A percentile compares a stretch with the other conserved stretches of the same genome.
Evolutionary conservation across 2,113 vertebrate genomes (phyloP).

Genomic region (Odocoileus hemionus): DNA sequence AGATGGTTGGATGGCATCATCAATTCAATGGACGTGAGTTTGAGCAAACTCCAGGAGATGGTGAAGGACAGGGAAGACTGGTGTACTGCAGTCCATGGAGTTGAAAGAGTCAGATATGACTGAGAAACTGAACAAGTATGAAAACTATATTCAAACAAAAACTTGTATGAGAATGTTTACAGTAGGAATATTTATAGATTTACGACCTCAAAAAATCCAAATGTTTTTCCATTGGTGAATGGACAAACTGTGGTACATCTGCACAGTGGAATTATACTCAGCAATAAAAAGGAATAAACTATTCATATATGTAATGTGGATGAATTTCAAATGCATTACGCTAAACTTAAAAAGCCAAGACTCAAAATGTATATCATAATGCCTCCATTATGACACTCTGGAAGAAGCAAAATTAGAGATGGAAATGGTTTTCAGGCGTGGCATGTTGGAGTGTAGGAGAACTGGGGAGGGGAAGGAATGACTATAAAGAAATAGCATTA

Average conservation of each 20-base stretch:
- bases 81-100: not conserved
- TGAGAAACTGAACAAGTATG: not conserved
- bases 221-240: not conserved
- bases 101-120: not conserved
- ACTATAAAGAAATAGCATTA: not conserved
- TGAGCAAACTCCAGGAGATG: not conserved
- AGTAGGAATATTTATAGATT: not conserved
- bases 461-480: accelerated
- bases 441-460: not conserved
- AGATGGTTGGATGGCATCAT: not conserved
- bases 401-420: not conserved
- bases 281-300: not conserved
- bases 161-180: not conserved
- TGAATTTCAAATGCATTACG: not conserved
- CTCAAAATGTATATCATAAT: not conserved
- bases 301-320: not conserved
- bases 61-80: not conserved
- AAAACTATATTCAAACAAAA: not conserved
- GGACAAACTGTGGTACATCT: not conserved
- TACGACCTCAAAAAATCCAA: not conserved
- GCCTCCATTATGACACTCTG: not conserved
- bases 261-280: not conserved
- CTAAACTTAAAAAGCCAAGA: not conserved
- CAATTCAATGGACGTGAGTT: not conserved
- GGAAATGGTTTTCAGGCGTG: not conserved